Evolutionary conservation across 2,888 invertebrate species (phyloP).

Genomic region (Thysanoteuthis rhombus): DNA sequence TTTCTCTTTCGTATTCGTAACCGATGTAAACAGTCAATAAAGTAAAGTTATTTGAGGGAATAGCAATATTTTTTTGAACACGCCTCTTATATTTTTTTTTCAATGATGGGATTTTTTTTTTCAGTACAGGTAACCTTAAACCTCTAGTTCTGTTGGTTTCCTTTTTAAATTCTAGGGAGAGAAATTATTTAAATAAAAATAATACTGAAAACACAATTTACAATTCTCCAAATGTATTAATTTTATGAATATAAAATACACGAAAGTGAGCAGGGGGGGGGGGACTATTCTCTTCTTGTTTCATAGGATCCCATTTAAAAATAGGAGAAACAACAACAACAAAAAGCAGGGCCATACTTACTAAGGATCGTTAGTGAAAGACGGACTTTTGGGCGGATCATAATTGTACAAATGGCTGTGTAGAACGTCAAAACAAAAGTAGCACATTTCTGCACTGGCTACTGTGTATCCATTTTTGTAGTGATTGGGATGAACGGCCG

Average conservation of each 20-base stretch:
- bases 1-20: background rate
- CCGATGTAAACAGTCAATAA: background rate
- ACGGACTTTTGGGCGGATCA: constrained; percentile 86
- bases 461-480: constrained; percentile 62
- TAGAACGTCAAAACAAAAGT: constrained; percentile 98
- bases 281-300: background rate
- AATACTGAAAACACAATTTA: too few species aligned
- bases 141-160: too few species aligned
- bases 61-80: too few species aligned
- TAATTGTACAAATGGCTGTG: constrained; percentile 92
- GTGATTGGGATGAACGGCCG: constrained; percentile 63
- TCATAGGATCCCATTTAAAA: background rate
- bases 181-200: too few species aligned
- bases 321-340: background rate
- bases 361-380: constrained; percentile 93
- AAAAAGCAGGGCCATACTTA: constrained; percentile 73
- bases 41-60: background rate
- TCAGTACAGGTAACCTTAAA: too few species aligned
- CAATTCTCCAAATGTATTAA: too few species aligned
- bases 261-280: too few species aligned
- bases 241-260: too few species aligned
- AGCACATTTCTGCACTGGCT: constrained; percentile 85
- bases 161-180: too few species aligned
- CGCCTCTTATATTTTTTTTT: background rate
- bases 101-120: background rate